A percentile compares a stretch with the other conserved stretches of the same genome.
Conservation (phyloP, 2,888 invertebrate genomes). For the Cataglyphis altisquamis region DNA sequence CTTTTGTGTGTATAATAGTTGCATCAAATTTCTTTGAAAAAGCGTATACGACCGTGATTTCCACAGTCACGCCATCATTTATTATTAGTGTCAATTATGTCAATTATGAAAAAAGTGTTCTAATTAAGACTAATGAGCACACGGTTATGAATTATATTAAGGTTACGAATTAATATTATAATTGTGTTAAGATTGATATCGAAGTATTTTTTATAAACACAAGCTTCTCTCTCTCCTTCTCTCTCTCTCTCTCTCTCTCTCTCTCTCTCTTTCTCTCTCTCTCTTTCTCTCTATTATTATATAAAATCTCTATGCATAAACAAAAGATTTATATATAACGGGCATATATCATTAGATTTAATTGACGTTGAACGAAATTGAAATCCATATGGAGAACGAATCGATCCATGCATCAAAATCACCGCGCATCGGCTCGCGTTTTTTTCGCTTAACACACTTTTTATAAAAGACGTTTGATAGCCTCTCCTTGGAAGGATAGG, state of each 20-base stretch:
- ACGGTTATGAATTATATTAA: not conserved
- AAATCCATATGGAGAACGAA: conserved; percentile 19
- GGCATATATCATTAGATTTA: conserved; percentile 23
- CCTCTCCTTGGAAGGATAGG: conserved; percentile 66
- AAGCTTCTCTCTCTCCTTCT: not conserved
- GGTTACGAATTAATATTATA: too few relatives aligned
- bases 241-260: too few relatives aligned
- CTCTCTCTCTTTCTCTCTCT: too few relatives aligned
- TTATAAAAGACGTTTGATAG: conserved; percentile 50
- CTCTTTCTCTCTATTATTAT: not conserved
- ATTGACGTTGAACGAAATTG: conserved; percentile 7
- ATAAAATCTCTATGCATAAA: not conserved
- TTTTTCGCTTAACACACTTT: conserved; percentile 30
- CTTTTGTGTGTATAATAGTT: conserved; percentile 38
- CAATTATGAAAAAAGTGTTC: not conserved
- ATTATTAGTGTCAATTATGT: not conserved
- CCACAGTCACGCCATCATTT: not conserved
- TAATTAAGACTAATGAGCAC: not conserved
- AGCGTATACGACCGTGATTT: not conserved
- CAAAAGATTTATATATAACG: not conserved
- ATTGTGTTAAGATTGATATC: not conserved
- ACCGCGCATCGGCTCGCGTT: conserved; percentile 53
- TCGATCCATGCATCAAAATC: conserved; percentile 64
- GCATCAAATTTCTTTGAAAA: not conserved
- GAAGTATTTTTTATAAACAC: not conserved